A percentile compares a stretch with the other conserved stretches of the same genome.
Conservation (phyloP, 2,888 invertebrate species). For the Dendrolimus pini region DNA sequence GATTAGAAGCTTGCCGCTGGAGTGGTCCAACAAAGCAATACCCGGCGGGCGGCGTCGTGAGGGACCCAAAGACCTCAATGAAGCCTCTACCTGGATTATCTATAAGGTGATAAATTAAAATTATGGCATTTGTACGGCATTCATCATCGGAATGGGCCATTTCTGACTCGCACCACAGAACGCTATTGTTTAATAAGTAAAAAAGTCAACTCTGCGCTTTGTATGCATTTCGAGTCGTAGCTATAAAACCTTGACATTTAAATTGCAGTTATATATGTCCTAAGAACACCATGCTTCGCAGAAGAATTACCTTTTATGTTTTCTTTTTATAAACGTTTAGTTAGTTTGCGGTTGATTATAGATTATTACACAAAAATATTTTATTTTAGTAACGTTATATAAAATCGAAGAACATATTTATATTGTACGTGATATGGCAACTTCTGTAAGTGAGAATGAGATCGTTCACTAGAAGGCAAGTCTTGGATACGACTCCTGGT, state of each 20-base stretch:
- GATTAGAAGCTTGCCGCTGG: conserved; percentile 23
- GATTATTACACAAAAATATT: too few species aligned
- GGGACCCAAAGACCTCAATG: conserved; percentile 49
- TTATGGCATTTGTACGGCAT: conserved; percentile 65
- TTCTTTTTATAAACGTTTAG: too few species aligned
- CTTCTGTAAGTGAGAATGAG: too few species aligned
- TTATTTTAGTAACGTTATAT: too few species aligned
- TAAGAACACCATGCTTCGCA: not conserved
- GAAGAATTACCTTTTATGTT: not conserved
- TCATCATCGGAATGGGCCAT: conserved; percentile 65
- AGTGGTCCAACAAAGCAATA: conserved; percentile 32
- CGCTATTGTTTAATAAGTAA: conserved; percentile 35
- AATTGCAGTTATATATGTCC: not conserved
- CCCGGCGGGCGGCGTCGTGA: conserved; percentile 52
- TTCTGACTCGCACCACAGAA: conserved; percentile 22
- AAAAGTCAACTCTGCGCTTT: conserved; percentile 26
- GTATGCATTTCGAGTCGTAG: conserved; percentile 11
- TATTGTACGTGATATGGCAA: too few species aligned
- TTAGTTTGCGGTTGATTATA: too few species aligned
- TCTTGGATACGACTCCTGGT: too few species aligned
- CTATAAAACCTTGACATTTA: not conserved
- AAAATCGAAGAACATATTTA: too few species aligned
- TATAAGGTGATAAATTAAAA: conserved; percentile 71
- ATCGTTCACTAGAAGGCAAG: too few species aligned
- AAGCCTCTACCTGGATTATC: conserved; percentile 68